Evolutionary conservation across 2,113 vertebrate species (phyloP), one percentile per base, ranked within the genome.

Genomic region (Myiozetetes cayanensis): DNA sequence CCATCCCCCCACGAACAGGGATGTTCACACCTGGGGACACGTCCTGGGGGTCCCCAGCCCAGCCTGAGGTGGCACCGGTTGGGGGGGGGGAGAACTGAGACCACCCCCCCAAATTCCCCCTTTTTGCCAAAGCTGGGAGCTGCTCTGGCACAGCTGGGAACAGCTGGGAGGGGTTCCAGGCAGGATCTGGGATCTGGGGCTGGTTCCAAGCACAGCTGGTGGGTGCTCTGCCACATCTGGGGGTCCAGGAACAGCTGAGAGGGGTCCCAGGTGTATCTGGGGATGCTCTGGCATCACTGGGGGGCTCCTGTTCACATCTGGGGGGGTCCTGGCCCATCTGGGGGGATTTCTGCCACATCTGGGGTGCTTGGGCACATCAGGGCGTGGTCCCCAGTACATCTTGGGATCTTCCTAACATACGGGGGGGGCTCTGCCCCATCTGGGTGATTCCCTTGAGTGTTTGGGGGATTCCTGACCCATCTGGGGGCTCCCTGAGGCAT

Each of bases 61-160:
- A 1, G 14, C 22, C 5, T 3, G 3, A 3, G 21, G 18, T 2
- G 50, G 24, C 80, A 61, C 27, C 4, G 1, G 6, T 9, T 5
- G 50, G 50, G n/a, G 4, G 2, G 35, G 17, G 5, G 22, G 2
- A 18, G 43, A 58, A 67, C 30, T 49, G 23, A 20, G 23, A 5
- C 46, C 33, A 28, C 31, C 14, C 43, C 2, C 7, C 6, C 52
- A 4, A 6, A 50, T 49, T 4, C 7, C 58, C 10, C 3, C 33
- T 27, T 14, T 4, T 30, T 9, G 37, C 55, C n/a, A 22, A 77
- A 77, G 27, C 3, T 10, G 8, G 19, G 50, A 50, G 35, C 1
- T 62, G 31, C 22, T 52, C 37, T 44, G 50, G 35, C 47, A 62
- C 39, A 25, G 28, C 56, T 49, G 31, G 24, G 18, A 12, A 30